Evolutionary conservation across 2,888 invertebrate species (phyloP).

Genomic region (Bombylius discolor): DNA sequence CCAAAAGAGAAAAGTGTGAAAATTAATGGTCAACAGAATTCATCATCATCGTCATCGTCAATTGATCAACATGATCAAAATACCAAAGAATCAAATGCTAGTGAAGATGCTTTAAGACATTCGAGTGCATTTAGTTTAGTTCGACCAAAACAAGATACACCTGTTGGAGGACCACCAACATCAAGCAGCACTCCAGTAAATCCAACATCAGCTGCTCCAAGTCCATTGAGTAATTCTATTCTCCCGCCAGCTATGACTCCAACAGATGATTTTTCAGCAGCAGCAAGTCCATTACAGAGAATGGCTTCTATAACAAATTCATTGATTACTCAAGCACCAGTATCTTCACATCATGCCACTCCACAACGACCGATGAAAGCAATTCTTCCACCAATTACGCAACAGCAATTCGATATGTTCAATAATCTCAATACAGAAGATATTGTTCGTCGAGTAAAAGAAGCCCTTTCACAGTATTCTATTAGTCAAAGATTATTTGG

Average conservation of each 20-base stretch:
- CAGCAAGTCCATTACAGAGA: constrained; percentile 86
- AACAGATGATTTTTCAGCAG: constrained; percentile 68
- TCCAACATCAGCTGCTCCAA: constrained; percentile 67
- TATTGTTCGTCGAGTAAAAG: constrained; percentile 91
- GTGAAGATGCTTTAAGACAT: constrained; percentile 24
- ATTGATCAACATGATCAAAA: constrained; percentile 49
- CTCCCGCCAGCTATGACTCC: constrained; percentile 73
- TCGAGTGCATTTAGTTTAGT: constrained; percentile 74
- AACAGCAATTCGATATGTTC: constrained; percentile 97
- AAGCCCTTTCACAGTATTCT: constrained; percentile 87
- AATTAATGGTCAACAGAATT: constrained; percentile 35
- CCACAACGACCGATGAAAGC: constrained; percentile 87
- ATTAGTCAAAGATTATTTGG: constrained; percentile 97
- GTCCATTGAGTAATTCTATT: constrained; percentile 73
- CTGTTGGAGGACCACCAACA: constrained; percentile 45
- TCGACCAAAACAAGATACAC: constrained; percentile 69
- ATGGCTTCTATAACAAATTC: constrained; percentile 98
- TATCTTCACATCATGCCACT: constrained; percentile 71
- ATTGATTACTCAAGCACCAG: constrained; percentile 77
- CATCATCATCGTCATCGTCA: not conserved
- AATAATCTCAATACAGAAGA: constrained; percentile 97
- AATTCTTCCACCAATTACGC: constrained; percentile 93
- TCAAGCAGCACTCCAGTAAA: constrained; percentile 9
- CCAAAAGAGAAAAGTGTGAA: constrained; percentile 54
- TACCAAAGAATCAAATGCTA: constrained; percentile 45